These are phyloP conservation scores for Andricus curvator DNA, from an alignment of 2,888 invertebrate genomes.

Conservation along the genomic window DNA sequence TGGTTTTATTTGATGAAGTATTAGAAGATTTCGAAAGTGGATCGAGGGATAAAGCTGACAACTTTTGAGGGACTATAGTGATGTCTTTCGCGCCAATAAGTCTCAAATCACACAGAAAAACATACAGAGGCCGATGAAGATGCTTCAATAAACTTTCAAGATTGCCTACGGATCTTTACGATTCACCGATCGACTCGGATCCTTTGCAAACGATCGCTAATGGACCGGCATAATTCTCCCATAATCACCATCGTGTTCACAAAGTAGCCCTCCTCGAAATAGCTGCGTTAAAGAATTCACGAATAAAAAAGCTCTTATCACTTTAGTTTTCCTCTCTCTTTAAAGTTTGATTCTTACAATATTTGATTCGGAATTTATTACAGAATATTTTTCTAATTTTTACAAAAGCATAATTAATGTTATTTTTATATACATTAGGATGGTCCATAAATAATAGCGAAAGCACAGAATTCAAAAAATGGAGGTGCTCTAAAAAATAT, in stretches of 20 bases:
- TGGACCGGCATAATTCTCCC: slow-evolving; percentile 67
- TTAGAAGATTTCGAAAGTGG: not conserved
- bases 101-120: slow-evolving; percentile 70
- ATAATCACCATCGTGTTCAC: slow-evolving; percentile 26
- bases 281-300: slow-evolving; percentile 3
- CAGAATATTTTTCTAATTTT: not conserved
- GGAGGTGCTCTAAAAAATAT: too few species aligned
- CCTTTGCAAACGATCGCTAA: slow-evolving; percentile 70
- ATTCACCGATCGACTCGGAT: slow-evolving; percentile 53
- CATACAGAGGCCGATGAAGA: slow-evolving; percentile 56
- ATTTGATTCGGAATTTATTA: not conserved
- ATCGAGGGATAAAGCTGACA: not conserved
- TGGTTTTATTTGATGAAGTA: not conserved
- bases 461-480: too few species aligned
- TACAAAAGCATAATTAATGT: not conserved
- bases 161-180: slow-evolving; percentile 48
- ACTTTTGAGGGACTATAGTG: slow-evolving; percentile 10
- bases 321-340: not conserved
- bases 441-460: too few species aligned
- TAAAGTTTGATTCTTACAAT: not conserved
- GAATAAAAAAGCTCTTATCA: not conserved
- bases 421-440: too few species aligned
- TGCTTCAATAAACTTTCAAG: slow-evolving; percentile 68
- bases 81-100: slow-evolving; percentile 58
- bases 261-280: slow-evolving; percentile 19